These are phyloP conservation scores for Gila orcuttii DNA, from an alignment of 2,113 vertebrate genomes.

Conservation along the genomic window DNA sequence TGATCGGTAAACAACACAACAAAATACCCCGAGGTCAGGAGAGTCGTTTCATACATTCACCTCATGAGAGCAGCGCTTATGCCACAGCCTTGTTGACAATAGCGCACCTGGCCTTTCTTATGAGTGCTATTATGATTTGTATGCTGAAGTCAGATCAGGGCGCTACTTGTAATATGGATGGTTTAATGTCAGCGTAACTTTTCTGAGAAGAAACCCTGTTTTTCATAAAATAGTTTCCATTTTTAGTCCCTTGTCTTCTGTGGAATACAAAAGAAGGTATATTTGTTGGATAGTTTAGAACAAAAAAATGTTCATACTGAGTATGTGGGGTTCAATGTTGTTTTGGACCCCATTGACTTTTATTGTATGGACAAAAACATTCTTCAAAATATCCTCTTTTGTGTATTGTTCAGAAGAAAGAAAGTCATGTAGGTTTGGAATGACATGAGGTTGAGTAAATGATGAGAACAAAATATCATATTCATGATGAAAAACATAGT, in stretches of 20 bases:
- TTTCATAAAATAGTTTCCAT: background rate
- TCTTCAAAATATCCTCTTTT: background rate
- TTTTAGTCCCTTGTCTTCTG: background rate
- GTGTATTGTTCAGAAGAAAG: background rate
- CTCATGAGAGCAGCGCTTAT: background rate
- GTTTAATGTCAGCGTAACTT: background rate
- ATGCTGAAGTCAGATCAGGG: background rate
- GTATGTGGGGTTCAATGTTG: background rate
- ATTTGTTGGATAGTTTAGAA: background rate
- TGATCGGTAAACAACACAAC: slow-evolving; percentile 6
- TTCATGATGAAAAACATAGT: too few relatives aligned
- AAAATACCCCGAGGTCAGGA: background rate
- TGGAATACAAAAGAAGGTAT: background rate
- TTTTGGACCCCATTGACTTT: background rate
- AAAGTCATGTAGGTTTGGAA: background rate
- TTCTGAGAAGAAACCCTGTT: background rate
- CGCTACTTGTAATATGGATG: background rate
- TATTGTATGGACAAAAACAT: background rate
- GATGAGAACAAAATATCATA: too few relatives aligned
- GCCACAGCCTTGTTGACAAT: background rate
- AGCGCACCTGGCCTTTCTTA: background rate
- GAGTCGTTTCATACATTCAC: background rate
- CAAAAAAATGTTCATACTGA: background rate
- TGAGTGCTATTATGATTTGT: background rate
- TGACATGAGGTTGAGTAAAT: background rate